phyloP scores from a whole-genome alignment of 2,113 vertebrate genomes.

The Oreochromis niloticus region DNA sequence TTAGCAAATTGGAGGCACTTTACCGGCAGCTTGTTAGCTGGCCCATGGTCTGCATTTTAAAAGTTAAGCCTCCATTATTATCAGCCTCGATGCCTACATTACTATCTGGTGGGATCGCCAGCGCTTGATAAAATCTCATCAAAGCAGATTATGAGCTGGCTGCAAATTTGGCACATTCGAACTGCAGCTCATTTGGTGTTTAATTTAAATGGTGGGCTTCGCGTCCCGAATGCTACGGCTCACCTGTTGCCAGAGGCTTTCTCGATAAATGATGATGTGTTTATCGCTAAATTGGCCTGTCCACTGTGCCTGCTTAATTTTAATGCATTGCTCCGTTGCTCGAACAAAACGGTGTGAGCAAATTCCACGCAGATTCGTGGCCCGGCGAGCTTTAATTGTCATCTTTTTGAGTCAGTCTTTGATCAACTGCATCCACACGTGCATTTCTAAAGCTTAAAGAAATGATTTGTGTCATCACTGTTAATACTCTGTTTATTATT shows the following conservation, averaged over 20 bases:
- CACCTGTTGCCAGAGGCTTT: constrained; percentile 18
- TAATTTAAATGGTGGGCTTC: background rate
- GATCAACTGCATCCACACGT: background rate
- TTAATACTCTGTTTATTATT: background rate
- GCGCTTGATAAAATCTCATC: constrained; percentile 19
- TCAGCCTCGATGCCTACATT: constrained; percentile 14
- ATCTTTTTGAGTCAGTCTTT: background rate
- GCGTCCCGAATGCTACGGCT: background rate
- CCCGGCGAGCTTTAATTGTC: background rate
- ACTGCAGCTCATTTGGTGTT: background rate
- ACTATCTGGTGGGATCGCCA: background rate
- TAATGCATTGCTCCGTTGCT: background rate
- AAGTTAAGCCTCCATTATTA: constrained; percentile 12
- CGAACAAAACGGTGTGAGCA: background rate
- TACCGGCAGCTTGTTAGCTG: constrained; percentile 14
- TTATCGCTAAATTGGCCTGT: background rate
- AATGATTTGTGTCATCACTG: background rate
- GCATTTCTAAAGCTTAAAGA: background rate
- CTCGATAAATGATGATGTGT: background rate
- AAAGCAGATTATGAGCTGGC: constrained; percentile 5
- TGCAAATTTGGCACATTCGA: background rate
- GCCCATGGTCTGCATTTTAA: background rate
- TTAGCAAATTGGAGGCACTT: constrained; percentile 9
- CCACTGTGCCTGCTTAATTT: background rate
- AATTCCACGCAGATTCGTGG: background rate